Evolutionary conservation across 92 coral and sea anemone species (phyloP).

Genomic region (Pocillopora meandrina): DNA sequence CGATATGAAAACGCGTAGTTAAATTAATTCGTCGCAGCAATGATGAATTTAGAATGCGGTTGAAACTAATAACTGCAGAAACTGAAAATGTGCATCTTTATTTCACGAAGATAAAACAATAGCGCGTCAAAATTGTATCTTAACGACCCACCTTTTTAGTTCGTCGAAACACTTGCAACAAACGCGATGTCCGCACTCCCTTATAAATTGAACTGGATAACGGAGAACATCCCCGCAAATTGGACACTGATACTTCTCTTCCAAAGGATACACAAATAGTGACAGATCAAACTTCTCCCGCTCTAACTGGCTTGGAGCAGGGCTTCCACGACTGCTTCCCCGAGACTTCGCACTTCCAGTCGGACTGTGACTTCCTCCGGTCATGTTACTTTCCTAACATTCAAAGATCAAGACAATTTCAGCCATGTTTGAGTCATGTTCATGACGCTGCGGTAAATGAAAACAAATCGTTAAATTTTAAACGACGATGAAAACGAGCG

Average conservation of each 20-base stretch:
- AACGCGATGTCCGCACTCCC: constrained; percentile 85
- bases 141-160: constrained; percentile 49
- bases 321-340: constrained; percentile 66
- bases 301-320: constrained; percentile 54
- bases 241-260: constrained; percentile 84
- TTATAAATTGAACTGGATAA: constrained; percentile 70
- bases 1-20: background rate
- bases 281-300: constrained; percentile 24
- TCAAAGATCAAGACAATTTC: constrained; percentile 1
- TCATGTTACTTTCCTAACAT: constrained; percentile 68
- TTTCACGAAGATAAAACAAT: background rate
- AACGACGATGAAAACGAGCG: background rate
- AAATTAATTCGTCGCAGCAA: background rate
- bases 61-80: background rate
- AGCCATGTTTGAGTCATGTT: background rate
- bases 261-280: constrained; percentile 81
- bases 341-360: constrained; percentile 72
- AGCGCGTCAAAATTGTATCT: background rate
- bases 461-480: background rate
- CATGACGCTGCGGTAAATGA: background rate
- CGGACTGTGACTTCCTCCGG: constrained; percentile 82
- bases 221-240: constrained; percentile 83
- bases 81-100: constrained; percentile 13
- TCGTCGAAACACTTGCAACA: constrained; percentile 82
- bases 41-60: background rate